These are phyloP conservation scores for Plagodis pulveraria DNA, from an alignment of 2,888 invertebrate species.

Conservation along the genomic window DNA sequence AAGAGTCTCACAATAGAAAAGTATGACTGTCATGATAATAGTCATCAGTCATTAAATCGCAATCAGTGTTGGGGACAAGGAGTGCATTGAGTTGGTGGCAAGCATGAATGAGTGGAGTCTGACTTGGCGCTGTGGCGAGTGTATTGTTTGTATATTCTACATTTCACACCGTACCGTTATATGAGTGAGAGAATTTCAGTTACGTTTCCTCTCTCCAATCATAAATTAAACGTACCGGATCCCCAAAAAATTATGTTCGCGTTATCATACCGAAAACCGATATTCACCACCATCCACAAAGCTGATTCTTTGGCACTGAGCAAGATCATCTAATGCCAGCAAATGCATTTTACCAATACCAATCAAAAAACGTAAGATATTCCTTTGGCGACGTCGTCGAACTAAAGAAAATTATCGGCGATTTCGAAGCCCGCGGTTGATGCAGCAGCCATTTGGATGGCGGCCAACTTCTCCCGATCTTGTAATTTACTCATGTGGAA, in stretches of 20 bases:
- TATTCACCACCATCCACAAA: slow-evolving; percentile 8
- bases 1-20: no score
- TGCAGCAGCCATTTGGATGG: slow-evolving; percentile 71
- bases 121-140: no score
- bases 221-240: neutral
- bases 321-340: slow-evolving; percentile 33
- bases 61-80: no score
- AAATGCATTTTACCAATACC: slow-evolving; percentile 36
- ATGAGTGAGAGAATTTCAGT: no score
- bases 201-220: neutral
- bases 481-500: slow-evolving; percentile 74
- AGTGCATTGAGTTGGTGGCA: no score
- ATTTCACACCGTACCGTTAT: no score
- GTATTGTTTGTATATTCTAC: no score
- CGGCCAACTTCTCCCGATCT: slow-evolving; percentile 68
- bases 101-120: no score
- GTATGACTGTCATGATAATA: no score
- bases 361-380: slow-evolving; percentile 49
- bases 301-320: slow-evolving; percentile 29
- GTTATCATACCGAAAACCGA: slow-evolving; percentile 5
- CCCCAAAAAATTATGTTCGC: neutral
- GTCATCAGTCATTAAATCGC: no score
- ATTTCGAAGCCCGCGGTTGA: slow-evolving; percentile 59
- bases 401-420: slow-evolving; percentile 67
- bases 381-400: slow-evolving; percentile 50